Evolutionary conservation across 1,140 invertebrate genomes (phyloP), one percentile per base, ranked within the genome.

Genomic region (Onthophagus taurus): DNA sequence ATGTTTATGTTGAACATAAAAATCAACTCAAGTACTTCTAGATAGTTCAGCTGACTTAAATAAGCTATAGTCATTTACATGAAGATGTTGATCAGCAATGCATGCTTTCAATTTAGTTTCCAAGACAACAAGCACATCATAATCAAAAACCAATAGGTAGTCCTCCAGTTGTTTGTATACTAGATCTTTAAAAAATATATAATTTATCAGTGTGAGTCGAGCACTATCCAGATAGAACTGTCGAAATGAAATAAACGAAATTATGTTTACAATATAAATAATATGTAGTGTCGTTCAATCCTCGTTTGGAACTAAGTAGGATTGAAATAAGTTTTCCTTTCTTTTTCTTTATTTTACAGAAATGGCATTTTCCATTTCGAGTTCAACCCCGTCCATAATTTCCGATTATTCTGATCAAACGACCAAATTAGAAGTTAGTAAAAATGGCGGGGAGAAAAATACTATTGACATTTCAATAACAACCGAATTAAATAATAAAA

Each of bases 311-410:
- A n/a, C n/a, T n/a, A n/a, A n/a, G n/a, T n/a, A n/a, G n/a, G n/a
- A n/a, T n/a, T n/a, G n/a, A n/a, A n/a, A n/a, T 7, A 8, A 34
- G 7, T 34, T 16, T 13, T 38, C 7, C 16, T 38, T 19, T 19
- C 14, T 35, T n/a, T n/a, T n/a, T n/a, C n/a, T n/a, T n/a, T n/a
- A n/a, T 31, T 39, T 57, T 55, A 41, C 56, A 60, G 56, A 51
- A 50, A 56, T 58, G 56, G 54, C 57, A 42, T 59, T 56, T 33
- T 35, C 48, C 34, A 46, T 46, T 34, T 26, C 43, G 13, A 23
- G 18, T 3, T 16, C 42, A 14, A 35, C 13, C n/a, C 24, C 23
- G 2, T 11, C 17, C 31, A 17, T 31, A 17, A 44, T 24, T 4
- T 16, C 41, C 30, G 31, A 42, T 11, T 31, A 42, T 8, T 42